Evolutionary conservation across 2,888 invertebrate species (phyloP).

Genomic region (Drosophila cracens): DNA sequence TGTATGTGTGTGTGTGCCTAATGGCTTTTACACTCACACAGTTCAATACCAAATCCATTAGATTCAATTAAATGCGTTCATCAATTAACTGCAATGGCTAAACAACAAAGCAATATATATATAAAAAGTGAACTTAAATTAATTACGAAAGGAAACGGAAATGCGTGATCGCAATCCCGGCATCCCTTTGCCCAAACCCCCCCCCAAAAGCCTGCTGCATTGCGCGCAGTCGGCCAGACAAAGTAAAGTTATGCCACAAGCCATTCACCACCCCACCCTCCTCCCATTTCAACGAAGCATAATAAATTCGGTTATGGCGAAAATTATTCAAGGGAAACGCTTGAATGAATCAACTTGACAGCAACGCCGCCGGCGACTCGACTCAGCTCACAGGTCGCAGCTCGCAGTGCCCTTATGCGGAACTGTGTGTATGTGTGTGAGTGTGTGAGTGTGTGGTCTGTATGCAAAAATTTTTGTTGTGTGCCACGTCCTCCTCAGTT

Average conservation of each 20-base stretch:
- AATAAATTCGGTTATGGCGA: constrained; percentile 71
- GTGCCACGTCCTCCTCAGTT: constrained; percentile 22
- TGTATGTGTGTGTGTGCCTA: constrained; percentile 33
- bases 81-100: constrained; percentile 71
- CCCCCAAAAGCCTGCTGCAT: constrained; percentile 8
- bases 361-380: constrained; percentile 22
- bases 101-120: constrained; percentile 34
- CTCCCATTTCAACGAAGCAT: constrained; percentile 13
- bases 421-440: constrained; percentile 31
- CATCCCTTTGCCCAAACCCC: background rate
- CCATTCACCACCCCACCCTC: background rate
- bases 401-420: constrained; percentile 52
- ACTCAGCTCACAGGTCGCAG: background rate
- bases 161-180: constrained; percentile 46
- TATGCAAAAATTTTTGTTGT: constrained; percentile 3
- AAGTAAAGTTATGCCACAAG: constrained; percentile 25
- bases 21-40: constrained; percentile 54
- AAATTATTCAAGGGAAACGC: constrained; percentile 73
- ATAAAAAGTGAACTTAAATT: constrained; percentile 61
- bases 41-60: constrained; percentile 66
- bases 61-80: constrained; percentile 75
- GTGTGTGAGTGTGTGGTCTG: background rate
- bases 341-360: constrained; percentile 65
- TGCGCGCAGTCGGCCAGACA: constrained; percentile 15
- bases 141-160: constrained; percentile 66